Percentiles rank a stretch among this genome's conserved stretches.
These are phyloP conservation scores for Nasonovia ribisnigri DNA, from an alignment of 2,888 invertebrate genomes.

Conservation along the genomic window DNA sequence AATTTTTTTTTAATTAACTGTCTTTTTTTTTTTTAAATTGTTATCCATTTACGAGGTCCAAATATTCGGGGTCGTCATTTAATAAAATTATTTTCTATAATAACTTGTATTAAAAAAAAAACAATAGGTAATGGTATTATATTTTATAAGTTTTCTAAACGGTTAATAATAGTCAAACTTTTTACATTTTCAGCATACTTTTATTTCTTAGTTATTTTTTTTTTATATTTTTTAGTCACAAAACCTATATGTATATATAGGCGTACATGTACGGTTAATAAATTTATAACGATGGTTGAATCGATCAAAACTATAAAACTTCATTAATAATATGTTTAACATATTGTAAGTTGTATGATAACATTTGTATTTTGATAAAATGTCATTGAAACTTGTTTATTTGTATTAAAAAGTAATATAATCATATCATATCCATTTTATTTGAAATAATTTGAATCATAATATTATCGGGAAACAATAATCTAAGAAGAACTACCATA, in stretches of 20 bases:
- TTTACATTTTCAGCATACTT: background rate
- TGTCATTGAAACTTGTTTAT: background rate
- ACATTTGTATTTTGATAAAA: background rate
- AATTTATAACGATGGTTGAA: background rate
- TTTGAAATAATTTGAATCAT: background rate
- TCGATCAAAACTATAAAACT: background rate
- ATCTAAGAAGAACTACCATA: background rate
- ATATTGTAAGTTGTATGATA: background rate
- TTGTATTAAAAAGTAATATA: background rate
- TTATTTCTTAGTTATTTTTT: background rate
- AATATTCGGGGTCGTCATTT: no score
- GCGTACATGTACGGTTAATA: background rate
- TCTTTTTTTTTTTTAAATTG: no score
- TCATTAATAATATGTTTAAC: background rate
- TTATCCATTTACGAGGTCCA: no score
- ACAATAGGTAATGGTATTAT: background rate
- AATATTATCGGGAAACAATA: background rate
- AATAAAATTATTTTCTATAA: background rate
- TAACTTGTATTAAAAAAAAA: background rate
- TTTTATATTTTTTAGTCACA: no score
- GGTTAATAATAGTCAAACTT: background rate
- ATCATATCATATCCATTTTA: background rate
- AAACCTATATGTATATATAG: background rate
- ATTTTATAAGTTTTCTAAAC: background rate
- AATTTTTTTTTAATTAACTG: no score